Conservation (phyloP, 2,888 invertebrate genomes). For the Muschampia plurimacula region DNA sequence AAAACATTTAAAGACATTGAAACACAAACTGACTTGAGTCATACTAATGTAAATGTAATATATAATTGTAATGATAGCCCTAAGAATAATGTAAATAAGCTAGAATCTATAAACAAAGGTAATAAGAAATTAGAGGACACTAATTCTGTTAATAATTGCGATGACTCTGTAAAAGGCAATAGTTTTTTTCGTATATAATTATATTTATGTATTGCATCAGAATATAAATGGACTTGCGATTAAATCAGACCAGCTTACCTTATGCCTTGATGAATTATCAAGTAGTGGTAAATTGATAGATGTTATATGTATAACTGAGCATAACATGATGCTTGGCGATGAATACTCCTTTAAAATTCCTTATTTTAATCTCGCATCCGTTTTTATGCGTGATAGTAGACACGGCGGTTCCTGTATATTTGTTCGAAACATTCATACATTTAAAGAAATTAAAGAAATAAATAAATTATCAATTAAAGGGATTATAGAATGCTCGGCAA, state of each 20-base stretch:
- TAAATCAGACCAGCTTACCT: background rate
- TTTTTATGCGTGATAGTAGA: slow-evolving; percentile 1
- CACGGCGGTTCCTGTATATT: slow-evolving; percentile 17
- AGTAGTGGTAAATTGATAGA: background rate
- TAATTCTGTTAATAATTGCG: background rate
- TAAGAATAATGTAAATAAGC: no score
- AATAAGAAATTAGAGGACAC: background rate
- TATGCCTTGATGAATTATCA: background rate
- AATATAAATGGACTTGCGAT: slow-evolving; percentile 13
- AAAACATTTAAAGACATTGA: slow-evolving; percentile 1
- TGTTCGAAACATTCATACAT: background rate
- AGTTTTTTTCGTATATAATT: slow-evolving; percentile 16
- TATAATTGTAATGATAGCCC: no score
- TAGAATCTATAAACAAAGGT: no score
- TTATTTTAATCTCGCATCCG: background rate
- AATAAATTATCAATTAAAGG: background rate
- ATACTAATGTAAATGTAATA: background rate
- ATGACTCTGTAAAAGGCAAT: background rate
- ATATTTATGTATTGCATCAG: slow-evolving; percentile 13
- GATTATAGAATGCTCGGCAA: slow-evolving; percentile 1
- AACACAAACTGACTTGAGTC: background rate
- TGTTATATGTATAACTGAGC: background rate
- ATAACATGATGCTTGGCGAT: background rate
- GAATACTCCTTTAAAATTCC: slow-evolving; percentile 1
- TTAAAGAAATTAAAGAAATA: slow-evolving; percentile 8